Base-by-base conservation (phyloP, 2,888 invertebrate genomes). In the Coenonympha arcania region DNA sequence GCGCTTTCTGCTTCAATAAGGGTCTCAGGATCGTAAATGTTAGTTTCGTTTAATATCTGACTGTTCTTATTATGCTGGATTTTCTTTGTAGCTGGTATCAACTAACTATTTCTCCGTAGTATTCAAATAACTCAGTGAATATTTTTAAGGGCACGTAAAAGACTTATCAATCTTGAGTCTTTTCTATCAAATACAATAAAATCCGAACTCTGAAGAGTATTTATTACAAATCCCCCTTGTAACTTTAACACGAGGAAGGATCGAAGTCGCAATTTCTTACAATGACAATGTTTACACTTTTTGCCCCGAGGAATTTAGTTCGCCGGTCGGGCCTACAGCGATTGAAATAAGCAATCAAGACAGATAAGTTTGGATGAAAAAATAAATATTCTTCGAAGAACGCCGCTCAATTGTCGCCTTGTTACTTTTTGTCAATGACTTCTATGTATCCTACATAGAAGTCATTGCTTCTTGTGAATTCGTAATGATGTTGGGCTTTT, bases 311-410 rank as follows among this genome's bases (percentile, higher is more conserved):
- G 42, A 46, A 55, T 55, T 48, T 30, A 37, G 34, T 20, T 36
- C 36, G 43, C 34, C 36, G 34, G 20, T 16, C 36, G 37, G 24
- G 48, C 43, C n/a, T 30, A 45, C 41, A 46, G 18, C 46, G 16
- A 46, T 56, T 45, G 50, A 44, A 54, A 55, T 45, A 46, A 58
- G 51, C 44, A 54, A 50, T 57, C 53, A 50, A 40, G 24, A 50
- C 52, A 53, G 54, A 55, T 54, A 54, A 54, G 43, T 48, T 13
- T 34, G 51, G 18, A 16, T 31, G n/a, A 50, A 54, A 55, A 50
- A 46, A 34, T 47, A 33, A 54, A 50, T 52, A 52, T 48, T 30
- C 39, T 15, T 28, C 46, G 30, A 34, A 42, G 41, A 52, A 33
- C 43, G 28, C 37, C 30, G 43, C 45, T 50, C 53, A 31, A 52